Percentiles rank a stretch among this genome's conserved stretches.
Evolutionary conservation across 2,888 invertebrate genomes (phyloP).

Genomic region (Bugula neritina): DNA sequence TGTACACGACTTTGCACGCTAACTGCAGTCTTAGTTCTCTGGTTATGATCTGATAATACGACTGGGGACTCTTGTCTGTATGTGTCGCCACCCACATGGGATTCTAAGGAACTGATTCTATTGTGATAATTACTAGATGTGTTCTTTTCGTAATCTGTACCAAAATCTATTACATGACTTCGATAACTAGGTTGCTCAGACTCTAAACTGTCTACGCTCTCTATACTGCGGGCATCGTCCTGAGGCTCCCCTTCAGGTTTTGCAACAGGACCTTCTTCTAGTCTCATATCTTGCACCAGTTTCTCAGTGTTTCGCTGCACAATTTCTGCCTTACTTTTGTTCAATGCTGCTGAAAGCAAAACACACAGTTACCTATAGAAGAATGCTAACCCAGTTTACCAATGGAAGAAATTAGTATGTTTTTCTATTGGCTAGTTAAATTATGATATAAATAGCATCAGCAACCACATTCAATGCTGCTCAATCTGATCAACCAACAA

Average conservation of each 20-base stretch:
- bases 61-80: conserved; percentile 21
- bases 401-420: no score
- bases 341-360: background rate
- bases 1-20: background rate
- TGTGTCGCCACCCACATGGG: background rate
- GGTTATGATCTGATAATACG: background rate
- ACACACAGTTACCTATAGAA: background rate
- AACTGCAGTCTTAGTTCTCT: background rate
- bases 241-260: background rate
- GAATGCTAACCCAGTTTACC: no score
- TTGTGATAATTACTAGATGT: conserved; percentile 1
- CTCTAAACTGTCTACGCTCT: conserved; percentile 6
- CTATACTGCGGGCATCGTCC: background rate
- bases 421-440: no score
- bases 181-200: conserved; percentile 17
- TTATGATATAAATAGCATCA: no score
- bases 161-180: conserved; percentile 20
- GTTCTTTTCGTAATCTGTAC: background rate
- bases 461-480: no score
- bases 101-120: background rate
- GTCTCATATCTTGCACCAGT: conserved; percentile 1
- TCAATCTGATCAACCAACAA: no score
- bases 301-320: background rate
- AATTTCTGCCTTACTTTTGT: background rate
- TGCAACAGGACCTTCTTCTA: background rate